Evolutionary conservation across 2,113 vertebrate genomes (phyloP).

Genomic region (Muntiacus reevesi): DNA sequence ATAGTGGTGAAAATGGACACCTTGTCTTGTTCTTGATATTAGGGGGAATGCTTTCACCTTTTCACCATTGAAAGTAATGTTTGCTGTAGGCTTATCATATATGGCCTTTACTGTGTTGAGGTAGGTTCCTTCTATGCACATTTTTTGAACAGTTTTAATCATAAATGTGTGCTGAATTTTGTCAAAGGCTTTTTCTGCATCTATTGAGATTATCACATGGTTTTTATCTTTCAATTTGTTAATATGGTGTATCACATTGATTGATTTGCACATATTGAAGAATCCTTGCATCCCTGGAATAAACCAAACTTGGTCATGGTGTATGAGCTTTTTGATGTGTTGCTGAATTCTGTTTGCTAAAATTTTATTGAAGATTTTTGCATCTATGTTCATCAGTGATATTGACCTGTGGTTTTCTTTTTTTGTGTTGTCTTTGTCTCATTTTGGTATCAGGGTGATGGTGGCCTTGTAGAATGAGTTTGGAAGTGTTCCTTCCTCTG

Average conservation of each 20-base stretch:
- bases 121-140: neutral
- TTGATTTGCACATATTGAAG: neutral
- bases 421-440: neutral
- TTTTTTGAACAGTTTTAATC: neutral
- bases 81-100: neutral
- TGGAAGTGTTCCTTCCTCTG: neutral
- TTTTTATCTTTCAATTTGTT: neutral
- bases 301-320: neutral
- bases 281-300: neutral
- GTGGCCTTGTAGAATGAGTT: accelerated
- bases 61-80: neutral
- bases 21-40: neutral
- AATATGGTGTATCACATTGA: neutral
- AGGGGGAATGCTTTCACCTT: neutral
- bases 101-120: neutral
- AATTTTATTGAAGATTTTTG: neutral
- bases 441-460: neutral
- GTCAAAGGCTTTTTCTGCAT: neutral
- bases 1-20: neutral
- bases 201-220: neutral
- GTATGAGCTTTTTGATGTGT: neutral
- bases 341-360: neutral
- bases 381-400: neutral
- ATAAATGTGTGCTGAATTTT: neutral
- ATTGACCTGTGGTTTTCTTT: neutral